These are phyloP conservation scores for Drosophila persimilis DNA, from an alignment of 1,140 invertebrate species.

Conservation along the genomic window DNA sequence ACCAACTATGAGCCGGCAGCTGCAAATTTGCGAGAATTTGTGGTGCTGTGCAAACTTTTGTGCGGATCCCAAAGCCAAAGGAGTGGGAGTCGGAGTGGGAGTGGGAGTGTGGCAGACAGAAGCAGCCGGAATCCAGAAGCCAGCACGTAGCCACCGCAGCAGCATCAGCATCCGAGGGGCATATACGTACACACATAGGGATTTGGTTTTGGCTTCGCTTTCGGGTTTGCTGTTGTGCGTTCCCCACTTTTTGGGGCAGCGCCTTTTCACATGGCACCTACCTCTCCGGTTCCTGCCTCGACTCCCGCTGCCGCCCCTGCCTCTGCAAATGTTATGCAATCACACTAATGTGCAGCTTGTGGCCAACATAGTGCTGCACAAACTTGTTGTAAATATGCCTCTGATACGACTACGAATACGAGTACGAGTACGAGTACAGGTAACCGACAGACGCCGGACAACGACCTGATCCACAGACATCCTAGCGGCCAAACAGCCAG, in stretches of 20 bases:
- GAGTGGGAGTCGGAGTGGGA: background rate
- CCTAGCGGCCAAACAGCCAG: constrained; percentile 1
- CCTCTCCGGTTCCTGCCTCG: background rate
- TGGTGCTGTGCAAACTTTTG: constrained; percentile 65
- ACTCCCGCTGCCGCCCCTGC: background rate
- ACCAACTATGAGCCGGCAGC: constrained; percentile 62
- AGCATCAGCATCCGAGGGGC: constrained; percentile 52
- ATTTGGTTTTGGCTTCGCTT: constrained; percentile 63
- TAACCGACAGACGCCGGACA: constrained; percentile 16
- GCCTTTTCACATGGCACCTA: constrained; percentile 24
- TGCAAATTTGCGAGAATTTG: constrained; percentile 67
- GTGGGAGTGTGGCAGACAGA: background rate
- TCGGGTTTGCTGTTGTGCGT: constrained; percentile 29
- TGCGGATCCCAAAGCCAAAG: constrained; percentile 12
- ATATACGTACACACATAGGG: constrained; percentile 67
- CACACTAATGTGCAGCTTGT: constrained; percentile 78
- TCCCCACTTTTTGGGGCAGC: constrained; percentile 20
- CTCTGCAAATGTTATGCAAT: constrained; percentile 68
- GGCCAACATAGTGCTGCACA: constrained; percentile 40
- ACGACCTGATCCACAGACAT: constrained; percentile 37
- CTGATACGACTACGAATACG: constrained; percentile 16
- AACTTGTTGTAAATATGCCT: background rate
- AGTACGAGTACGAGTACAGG: constrained; percentile 8
- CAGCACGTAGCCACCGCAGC: constrained; percentile 70
- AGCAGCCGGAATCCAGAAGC: constrained; percentile 36